Evolutionary conservation across 2,113 vertebrate species (phyloP).

Genomic region (Gulo gulo): DNA sequence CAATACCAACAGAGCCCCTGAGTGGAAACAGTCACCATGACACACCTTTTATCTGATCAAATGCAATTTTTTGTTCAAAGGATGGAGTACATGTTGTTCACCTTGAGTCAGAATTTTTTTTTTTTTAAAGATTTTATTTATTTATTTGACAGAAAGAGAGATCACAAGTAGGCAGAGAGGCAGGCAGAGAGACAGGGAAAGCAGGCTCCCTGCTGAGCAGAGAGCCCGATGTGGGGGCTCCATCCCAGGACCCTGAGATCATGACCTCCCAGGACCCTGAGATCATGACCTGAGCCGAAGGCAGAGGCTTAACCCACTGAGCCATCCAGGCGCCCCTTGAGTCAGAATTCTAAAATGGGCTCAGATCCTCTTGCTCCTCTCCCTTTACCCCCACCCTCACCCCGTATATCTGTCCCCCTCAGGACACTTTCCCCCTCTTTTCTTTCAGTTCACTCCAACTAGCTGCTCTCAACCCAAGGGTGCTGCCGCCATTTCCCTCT

Average conservation of each 20-base stretch:
- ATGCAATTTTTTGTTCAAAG: not conserved
- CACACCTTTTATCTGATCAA: not conserved
- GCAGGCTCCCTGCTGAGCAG: too few species aligned
- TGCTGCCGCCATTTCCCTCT: not conserved
- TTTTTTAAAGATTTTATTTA: too few species aligned
- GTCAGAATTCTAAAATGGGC: not conserved
- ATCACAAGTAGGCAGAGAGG: too few species aligned
- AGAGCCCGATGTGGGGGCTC: too few species aligned
- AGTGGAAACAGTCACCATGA: not conserved
- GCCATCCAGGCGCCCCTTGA: not conserved
- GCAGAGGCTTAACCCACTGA: too few species aligned
- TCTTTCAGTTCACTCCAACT: not conserved
- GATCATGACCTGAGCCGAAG: too few species aligned
- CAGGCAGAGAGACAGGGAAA: too few species aligned
- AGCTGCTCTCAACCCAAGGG: not conserved
- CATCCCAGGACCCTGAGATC: too few species aligned
- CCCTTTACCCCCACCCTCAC: not conserved
- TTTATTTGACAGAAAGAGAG: too few species aligned
- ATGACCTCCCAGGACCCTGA: too few species aligned
- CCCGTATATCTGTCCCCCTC: not conserved
- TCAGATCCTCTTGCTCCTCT: not conserved
- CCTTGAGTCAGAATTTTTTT: not conserved
- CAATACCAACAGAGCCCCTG: not conserved
- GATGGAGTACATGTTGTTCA: not conserved
- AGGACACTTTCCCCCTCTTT: too few species aligned